phyloP scores from a whole-genome alignment of 37 sponge, comb jelly and placozoan genomes.

The Geodia barretti region DNA sequence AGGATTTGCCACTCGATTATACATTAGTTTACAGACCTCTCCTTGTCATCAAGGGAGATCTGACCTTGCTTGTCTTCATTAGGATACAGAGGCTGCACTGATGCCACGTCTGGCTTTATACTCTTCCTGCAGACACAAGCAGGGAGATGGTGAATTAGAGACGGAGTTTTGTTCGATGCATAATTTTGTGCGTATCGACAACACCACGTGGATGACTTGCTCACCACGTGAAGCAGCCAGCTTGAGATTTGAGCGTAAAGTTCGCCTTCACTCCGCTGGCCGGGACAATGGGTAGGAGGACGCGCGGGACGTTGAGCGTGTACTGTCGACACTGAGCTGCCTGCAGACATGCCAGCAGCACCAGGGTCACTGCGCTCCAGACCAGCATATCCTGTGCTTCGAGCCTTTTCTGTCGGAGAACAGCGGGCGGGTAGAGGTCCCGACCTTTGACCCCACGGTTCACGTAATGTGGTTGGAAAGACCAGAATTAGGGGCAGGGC shows the following conservation, averaged over 20 bases:
- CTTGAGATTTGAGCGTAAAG: conserved; percentile 60
- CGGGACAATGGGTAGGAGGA: conserved; percentile 65
- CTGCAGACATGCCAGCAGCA: background rate
- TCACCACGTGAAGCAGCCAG: conserved; percentile 77
- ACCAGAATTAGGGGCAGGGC: background rate
- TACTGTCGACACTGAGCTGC: conserved; percentile 27
- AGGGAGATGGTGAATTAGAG: no score
- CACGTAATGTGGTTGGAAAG: background rate
- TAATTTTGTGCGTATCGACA: no score
- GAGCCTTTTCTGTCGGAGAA: no score
- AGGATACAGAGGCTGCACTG: conserved; percentile 59
- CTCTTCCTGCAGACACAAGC: conserved; percentile 45
- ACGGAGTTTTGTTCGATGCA: no score
- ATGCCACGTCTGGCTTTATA: conserved; percentile 85
- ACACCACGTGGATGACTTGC: no score
- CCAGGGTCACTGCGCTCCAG: background rate
- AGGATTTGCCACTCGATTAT: no score
- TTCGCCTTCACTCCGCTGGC: conserved; percentile 66
- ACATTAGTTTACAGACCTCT: no score
- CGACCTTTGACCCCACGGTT: background rate
- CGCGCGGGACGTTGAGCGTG: conserved; percentile 71
- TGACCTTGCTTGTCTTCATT: background rate
- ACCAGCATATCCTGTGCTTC: background rate
- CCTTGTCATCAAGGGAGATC: no score
- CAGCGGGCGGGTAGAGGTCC: background rate